These are phyloP conservation scores for Hassar affinis DNA, from an alignment of 2,113 vertebrate genomes.

Conservation along the genomic window DNA sequence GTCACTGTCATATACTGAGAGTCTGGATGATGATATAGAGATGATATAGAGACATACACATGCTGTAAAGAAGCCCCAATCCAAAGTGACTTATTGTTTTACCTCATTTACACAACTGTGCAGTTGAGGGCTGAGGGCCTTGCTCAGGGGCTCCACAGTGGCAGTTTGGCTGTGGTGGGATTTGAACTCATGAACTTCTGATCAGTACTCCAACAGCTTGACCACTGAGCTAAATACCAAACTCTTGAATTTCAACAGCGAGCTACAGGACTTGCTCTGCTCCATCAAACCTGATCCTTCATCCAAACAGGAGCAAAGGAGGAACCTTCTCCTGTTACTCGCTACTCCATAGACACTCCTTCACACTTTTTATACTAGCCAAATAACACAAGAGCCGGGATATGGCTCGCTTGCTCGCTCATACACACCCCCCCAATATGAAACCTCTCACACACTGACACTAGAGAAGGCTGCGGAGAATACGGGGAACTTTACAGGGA, in stretches of 20 bases:
- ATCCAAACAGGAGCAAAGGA: background rate
- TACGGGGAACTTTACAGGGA: background rate
- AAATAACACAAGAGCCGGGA: constrained; percentile 15
- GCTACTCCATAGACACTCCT: background rate
- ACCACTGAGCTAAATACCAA: background rate
- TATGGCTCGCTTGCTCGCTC: background rate
- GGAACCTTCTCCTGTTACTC: background rate
- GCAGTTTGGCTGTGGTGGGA: too few species aligned
- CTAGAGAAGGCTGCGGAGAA: background rate
- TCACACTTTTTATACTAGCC: background rate
- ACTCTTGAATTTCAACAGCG: background rate
- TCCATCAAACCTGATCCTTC: background rate
- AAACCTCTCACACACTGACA: background rate
- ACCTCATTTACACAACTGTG: too few species aligned
- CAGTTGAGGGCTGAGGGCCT: too few species aligned
- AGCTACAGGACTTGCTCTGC: background rate
- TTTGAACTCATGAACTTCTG: too few species aligned
- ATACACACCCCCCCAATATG: background rate
- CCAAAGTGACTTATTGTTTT: too few species aligned
- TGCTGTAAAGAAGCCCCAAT: too few species aligned
- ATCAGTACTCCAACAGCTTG: too few species aligned
- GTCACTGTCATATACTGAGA: too few species aligned
- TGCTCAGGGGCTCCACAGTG: too few species aligned
- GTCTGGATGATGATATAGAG: too few species aligned
- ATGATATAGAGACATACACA: too few species aligned